Base-by-base conservation (phyloP, 2,888 invertebrate genomes). In the Chrysodeixis includens region DNA sequence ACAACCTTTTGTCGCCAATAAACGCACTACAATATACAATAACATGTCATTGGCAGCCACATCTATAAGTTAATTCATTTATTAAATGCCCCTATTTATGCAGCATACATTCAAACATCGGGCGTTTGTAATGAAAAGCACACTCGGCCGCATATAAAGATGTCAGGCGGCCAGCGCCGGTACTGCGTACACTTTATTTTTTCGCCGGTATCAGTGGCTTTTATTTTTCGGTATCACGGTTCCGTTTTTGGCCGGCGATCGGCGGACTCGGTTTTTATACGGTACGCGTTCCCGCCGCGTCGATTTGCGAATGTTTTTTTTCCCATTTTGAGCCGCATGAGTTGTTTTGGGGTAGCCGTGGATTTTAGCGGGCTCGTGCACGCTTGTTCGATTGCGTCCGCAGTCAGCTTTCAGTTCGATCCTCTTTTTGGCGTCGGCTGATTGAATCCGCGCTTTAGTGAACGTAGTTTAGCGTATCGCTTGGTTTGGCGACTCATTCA, bases 171-270 rank as follows among this genome's bases (percentile, higher is more conserved):
- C 80, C 76, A 78, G 76, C 83, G 81, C 77, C 82, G 74, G 80
- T 80, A 84, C 86, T 82, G 83, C 84, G 84, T 88, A 69, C 89
- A 87, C 88, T 93, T 90, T 93, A 92, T 94, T 94, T 94, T 92
- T 92, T 90, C 90, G 88, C 86, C 85, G 81, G 93, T 88, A 93
- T 93, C 93, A 92, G 87, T 78, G 89, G 86, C 91, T 92, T 94
- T 94, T 95, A 94, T 93, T 95, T 95, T 92, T 95, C 90, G 95
- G 95, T 95, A 94, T 94, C 93, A 93, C 94, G 88, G 93, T 90
- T 91, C 92, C 94, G 93, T 91, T 94, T 93, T 93, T 93, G 93
- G 94, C 90, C 91, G 88, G 85, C 93, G 89, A 93, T 93, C 92
- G 93, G 91, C 84, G 84, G 87, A 91, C 86, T 92, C 87, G 90